These are phyloP conservation scores for Holothuria scabra DNA, from an alignment of 53 echinoderm and acorn worm genomes.

Conservation along the genomic window DNA sequence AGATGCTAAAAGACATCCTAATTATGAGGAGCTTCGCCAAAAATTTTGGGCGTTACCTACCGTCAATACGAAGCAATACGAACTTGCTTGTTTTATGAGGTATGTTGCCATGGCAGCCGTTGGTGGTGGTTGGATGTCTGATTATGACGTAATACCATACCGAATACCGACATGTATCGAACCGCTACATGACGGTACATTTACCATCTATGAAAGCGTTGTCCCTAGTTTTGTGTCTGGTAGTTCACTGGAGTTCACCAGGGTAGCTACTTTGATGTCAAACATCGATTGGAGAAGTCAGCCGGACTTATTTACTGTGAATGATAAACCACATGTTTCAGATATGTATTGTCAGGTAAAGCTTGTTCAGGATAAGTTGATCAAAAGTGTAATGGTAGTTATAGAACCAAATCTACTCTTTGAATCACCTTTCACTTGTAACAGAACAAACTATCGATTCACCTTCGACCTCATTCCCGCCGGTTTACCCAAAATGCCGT, in stretches of 20 bases:
- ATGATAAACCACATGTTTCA: slow-evolving; percentile 2
- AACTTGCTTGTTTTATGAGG: slow-evolving; percentile 17
- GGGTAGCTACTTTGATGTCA: slow-evolving; percentile 12
- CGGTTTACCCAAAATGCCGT: no score
- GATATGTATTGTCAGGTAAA: slow-evolving; percentile 2
- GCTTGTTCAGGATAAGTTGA: neutral
- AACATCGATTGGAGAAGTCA: neutral
- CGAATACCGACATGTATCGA: neutral
- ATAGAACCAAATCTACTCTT: no score
- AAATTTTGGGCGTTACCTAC: neutral
- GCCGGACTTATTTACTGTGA: neutral
- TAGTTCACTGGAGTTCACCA: neutral
- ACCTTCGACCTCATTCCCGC: no score
- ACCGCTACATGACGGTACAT: neutral
- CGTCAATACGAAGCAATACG: neutral
- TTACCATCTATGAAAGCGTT: neutral
- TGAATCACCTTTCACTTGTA: no score
- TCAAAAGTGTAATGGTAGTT: no score
- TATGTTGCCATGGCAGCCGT: slow-evolving; percentile 23
- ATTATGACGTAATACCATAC: neutral
- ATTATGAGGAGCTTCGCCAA: neutral
- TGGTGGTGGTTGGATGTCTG: slow-evolving; percentile 25
- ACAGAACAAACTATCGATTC: no score
- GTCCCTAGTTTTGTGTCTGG: slow-evolving; percentile 14
- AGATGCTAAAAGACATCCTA: neutral